Conservation (phyloP, 2,888 invertebrate genomes). For the Pachymerium ferrugineum region DNA sequence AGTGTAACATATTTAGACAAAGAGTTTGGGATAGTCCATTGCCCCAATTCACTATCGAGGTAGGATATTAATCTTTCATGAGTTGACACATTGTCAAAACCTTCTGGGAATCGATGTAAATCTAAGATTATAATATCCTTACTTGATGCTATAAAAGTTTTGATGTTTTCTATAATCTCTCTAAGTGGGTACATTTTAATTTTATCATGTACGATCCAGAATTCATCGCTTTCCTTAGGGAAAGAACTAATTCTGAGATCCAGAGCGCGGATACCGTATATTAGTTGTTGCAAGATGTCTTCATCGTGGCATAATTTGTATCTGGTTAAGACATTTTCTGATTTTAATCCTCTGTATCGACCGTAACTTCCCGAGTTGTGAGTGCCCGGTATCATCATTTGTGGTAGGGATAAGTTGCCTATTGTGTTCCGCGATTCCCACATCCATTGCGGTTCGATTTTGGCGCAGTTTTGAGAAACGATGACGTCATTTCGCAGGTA, state of each 20-base stretch:
- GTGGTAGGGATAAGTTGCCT: neutral
- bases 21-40: constrained; percentile 54
- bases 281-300: constrained; percentile 57
- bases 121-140: constrained; percentile 60
- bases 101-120: constrained; percentile 73
- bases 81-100: constrained; percentile 51
- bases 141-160: constrained; percentile 41
- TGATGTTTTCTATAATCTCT: constrained; percentile 50
- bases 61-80: constrained; percentile 56
- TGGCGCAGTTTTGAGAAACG: constrained; percentile 34
- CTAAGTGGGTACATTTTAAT: constrained; percentile 62
- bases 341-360: constrained; percentile 5
- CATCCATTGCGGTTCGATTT: constrained; percentile 37
- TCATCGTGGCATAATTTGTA: constrained; percentile 39
- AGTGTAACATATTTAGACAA: constrained; percentile 54
- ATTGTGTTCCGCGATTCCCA: constrained; percentile 36
- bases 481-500: constrained; percentile 37
- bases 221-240: constrained; percentile 46
- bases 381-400: constrained; percentile 34
- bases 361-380: constrained; percentile 39
- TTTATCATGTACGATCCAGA: constrained; percentile 68
- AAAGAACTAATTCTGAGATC: constrained; percentile 74
- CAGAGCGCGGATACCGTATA: constrained; percentile 73
- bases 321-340: constrained; percentile 31
- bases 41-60: constrained; percentile 55